These are phyloP conservation scores for Archegozetes longisetosus DNA, from an alignment of 1,140 invertebrate genomes.

Conservation along the genomic window DNA sequence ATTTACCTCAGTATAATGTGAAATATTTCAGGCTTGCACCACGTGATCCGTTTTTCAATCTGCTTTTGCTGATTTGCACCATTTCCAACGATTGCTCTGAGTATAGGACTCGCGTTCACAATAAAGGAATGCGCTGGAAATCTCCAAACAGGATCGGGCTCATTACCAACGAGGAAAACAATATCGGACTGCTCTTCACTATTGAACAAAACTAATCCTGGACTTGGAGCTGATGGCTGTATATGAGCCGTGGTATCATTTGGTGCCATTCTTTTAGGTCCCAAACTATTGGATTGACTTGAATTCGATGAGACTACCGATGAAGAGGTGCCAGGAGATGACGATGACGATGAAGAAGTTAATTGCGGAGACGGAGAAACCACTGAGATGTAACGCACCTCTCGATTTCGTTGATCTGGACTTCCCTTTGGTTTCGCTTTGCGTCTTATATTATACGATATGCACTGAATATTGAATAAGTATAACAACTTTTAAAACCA, in stretches of 20 bases:
- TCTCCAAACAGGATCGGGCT: slow-evolving; percentile 32
- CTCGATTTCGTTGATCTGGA: no score
- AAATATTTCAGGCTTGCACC: slow-evolving; percentile 41
- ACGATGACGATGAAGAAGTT: background rate
- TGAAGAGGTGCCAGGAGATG: background rate
- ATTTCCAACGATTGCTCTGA: slow-evolving; percentile 6
- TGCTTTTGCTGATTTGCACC: background rate
- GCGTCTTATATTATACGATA: no score
- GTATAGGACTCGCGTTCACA: slow-evolving; percentile 25
- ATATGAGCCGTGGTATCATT: background rate
- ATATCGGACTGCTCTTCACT: slow-evolving; percentile 46
- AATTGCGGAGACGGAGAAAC: background rate
- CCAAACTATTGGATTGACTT: background rate
- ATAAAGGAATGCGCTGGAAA: slow-evolving; percentile 48
- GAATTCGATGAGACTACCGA: background rate
- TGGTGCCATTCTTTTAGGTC: background rate
- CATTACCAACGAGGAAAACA: slow-evolving; percentile 43
- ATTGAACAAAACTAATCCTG: slow-evolving; percentile 29
- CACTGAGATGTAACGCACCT: background rate
- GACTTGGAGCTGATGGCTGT: slow-evolving; percentile 18
- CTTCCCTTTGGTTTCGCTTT: no score
- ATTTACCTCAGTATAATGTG: slow-evolving; percentile 44
- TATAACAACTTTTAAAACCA: no score
- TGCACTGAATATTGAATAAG: no score
- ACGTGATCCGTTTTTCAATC: slow-evolving; percentile 5